Conservation (phyloP, 2,113 vertebrate genomes). For the Platichthys stellatus region DNA sequence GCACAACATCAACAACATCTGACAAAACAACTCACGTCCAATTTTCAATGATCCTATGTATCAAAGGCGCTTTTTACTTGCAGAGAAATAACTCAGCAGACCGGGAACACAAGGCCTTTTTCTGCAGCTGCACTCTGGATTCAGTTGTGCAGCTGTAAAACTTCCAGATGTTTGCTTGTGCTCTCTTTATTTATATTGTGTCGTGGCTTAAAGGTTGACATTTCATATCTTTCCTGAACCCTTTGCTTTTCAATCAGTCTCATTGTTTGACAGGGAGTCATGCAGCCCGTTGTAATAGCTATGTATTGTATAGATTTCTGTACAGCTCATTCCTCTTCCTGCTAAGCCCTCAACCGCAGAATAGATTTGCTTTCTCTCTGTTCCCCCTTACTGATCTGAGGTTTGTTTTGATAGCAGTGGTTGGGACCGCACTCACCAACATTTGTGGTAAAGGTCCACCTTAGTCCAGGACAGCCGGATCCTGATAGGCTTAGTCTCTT, state of each 20-base stretch:
- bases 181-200: slow-evolving; percentile 43
- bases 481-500: slow-evolving; percentile 41
- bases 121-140: slow-evolving; percentile 12
- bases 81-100: slow-evolving; percentile 1
- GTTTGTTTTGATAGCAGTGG: slow-evolving; percentile 57
- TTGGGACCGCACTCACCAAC: slow-evolving; percentile 48
- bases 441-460: slow-evolving; percentile 44
- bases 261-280: slow-evolving; percentile 63
- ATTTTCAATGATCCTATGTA: not conserved
- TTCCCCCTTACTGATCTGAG: slow-evolving; percentile 47
- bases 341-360: slow-evolving; percentile 55
- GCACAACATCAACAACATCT: not conserved
- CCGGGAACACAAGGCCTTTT: not conserved
- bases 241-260: slow-evolving; percentile 64
- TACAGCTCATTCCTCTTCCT: slow-evolving; percentile 63
- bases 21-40: not conserved
- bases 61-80: not conserved
- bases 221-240: slow-evolving; percentile 61
- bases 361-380: slow-evolving; percentile 49
- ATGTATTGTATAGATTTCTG: slow-evolving; percentile 69
- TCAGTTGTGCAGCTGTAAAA: slow-evolving; percentile 39
- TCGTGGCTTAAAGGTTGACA: slow-evolving; percentile 52
- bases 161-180: slow-evolving; percentile 53
- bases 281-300: slow-evolving; percentile 59
- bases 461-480: slow-evolving; percentile 32